Percentiles rank a stretch among this genome's conserved stretches.
These are phyloP conservation scores for Arothron firmamentum DNA, from an alignment of 2,113 vertebrate species.

Conservation along the genomic window DNA sequence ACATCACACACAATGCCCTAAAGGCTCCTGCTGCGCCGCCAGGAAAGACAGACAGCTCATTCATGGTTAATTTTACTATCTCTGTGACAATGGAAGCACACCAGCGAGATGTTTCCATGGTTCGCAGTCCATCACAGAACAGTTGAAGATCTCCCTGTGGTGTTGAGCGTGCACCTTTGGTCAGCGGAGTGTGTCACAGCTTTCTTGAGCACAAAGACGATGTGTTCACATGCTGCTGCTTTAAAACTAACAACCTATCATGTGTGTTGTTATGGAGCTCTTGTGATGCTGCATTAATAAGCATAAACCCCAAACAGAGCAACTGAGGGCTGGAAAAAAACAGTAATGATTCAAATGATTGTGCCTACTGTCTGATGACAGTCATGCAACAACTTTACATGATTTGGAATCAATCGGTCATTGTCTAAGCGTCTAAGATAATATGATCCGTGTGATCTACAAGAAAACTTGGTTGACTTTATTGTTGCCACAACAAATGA, in stretches of 20 bases:
- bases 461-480: not conserved
- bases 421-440: not conserved
- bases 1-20: constrained; percentile 60
- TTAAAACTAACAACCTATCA: constrained; percentile 13
- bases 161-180: constrained; percentile 15
- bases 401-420: not conserved
- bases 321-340: not conserved
- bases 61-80: constrained; percentile 61
- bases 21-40: constrained; percentile 47
- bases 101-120: constrained; percentile 36
- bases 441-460: not conserved
- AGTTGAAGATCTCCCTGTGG: constrained; percentile 29
- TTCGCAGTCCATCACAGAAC: constrained; percentile 1
- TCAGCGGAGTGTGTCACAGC: constrained; percentile 27
- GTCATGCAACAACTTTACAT: constrained; percentile 9
- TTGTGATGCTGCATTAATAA: constrained; percentile 2
- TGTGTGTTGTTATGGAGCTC: constrained; percentile 24
- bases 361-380: constrained; percentile 1
- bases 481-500: not conserved
- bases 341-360: too few relatives aligned
- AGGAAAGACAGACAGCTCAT: constrained; percentile 53
- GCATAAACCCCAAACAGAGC: not conserved
- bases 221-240: constrained; percentile 22
- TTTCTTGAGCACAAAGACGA: constrained; percentile 35
- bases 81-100: constrained; percentile 31